Base-by-base conservation (phyloP, 2,888 invertebrate species). In the Diogma glabrata region DNA sequence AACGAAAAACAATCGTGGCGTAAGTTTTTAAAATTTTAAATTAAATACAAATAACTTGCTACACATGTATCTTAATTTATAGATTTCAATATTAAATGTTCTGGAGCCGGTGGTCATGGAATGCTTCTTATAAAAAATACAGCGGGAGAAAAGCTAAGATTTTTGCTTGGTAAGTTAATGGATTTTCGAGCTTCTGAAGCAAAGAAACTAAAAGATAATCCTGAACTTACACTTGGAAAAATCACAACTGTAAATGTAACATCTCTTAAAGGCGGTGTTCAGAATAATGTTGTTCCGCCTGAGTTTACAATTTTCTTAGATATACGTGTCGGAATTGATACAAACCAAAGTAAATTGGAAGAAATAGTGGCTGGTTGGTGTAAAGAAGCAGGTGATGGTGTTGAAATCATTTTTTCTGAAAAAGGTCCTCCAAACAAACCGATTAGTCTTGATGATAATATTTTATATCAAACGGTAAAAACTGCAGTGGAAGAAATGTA, bases 221-320 rank as follows among this genome's bases (percentile, higher is more conserved):
- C 71, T 0, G 66, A 67, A 12, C 57, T 77, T 8, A 67, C 68
- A 26, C 66, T 82, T 19, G 89, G 89, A 2, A 81, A 87, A 63
- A 81, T 88, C 0, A 82, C 83, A 1, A 78, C 84, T 0, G 71
- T 87, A 1, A 90, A 91, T 66, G 67, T 89, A 33, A 90, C 87
- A 2, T 61, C 69, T 56, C 23, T 75, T 24, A 63, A 75, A 72
- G 91, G 90, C 48, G 92, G 91, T 19, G 78, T 87, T 0, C 89
- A 88, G 68, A 70, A 77, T 12, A 92, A 92, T 64, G 87, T 92
- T 1, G 74, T 92, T 8, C 91, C 92, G 2, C 78, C 82, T 6
- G 76, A 76, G 56, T 65, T 91, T 33, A 70, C 72, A 3, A 83
- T 75, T 0, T 74, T 75, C 52, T 81, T 84, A 62, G 84, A 84